Base-by-base conservation (phyloP, 1,140 invertebrate genomes). In the Drosophila sulfurigaster region DNA sequence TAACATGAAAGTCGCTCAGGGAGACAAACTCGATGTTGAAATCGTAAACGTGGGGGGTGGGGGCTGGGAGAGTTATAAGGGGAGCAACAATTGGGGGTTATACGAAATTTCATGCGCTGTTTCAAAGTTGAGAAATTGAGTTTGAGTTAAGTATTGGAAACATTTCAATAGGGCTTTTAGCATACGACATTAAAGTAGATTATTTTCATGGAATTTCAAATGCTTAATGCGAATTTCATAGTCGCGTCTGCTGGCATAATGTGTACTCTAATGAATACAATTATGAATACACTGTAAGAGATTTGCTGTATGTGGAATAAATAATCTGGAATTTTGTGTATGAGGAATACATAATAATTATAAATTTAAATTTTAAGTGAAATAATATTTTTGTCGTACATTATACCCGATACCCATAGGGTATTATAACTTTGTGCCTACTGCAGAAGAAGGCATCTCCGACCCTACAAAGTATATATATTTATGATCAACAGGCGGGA, bases 51-150 rank as follows among this genome's bases (percentile, higher is more conserved):
- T 46, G 45, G 15, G 45, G 45, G 43, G 28, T 30, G 28, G 28
- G 5, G 5, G 6, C 2, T 41, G 8, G 10, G 38, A 41, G 38
- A 3, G 10, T 41, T 3, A 3, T 8, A 5, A 8, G 30, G 30
- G 7, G 38, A 41, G 11, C 3, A n/a, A 11, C 38, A 25, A 48
- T 25, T 20, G 48, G 20, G 48, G 48, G 7, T 25, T 25, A 49
- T 25, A 8, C 48, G 13, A 49, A 49, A 49, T 49, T 49, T 49
- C 3, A 0, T 49, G 48, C 10, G 48, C 16, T 20, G 48, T 20
- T 16, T 25, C 8, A 20, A 20, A 49, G 48, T 49, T 49, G 48
- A 25, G 48, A 49, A 49, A 49, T 49, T 49, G 46, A 49, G 46
- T 49, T 49, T 49, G 46, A 49, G 41, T 43, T 43, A 43, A 49